These are phyloP conservation scores for Pseudococcus longispinus DNA, from an alignment of 2,888 invertebrate genomes.

Conservation along the genomic window DNA sequence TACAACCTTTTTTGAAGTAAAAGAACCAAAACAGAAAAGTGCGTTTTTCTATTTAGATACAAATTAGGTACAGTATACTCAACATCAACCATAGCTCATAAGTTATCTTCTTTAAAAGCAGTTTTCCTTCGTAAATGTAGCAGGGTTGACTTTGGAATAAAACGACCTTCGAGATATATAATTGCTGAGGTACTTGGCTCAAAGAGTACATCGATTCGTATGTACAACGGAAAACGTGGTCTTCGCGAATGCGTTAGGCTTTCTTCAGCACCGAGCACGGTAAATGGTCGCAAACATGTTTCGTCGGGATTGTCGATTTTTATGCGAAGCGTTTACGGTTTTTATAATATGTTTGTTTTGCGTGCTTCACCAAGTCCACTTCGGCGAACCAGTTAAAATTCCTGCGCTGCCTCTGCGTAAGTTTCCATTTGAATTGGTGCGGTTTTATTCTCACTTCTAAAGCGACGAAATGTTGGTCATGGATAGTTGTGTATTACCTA, in stretches of 20 bases:
- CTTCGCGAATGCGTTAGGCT: neutral
- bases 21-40: neutral
- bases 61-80: neutral
- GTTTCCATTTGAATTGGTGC: neutral
- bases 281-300: constrained; percentile 43
- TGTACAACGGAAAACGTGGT: constrained; percentile 34
- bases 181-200: constrained; percentile 7
- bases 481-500: neutral
- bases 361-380: neutral
- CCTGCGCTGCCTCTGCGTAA: constrained; percentile 21
- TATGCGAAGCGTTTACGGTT: constrained; percentile 37
- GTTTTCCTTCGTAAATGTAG: constrained; percentile 43
- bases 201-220: constrained; percentile 22
- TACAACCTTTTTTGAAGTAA: no score
- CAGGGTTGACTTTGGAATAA: constrained; percentile 26
- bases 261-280: neutral
- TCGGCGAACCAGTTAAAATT: constrained; percentile 11
- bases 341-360: neutral
- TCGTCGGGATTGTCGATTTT: constrained; percentile 14
- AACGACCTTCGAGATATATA: constrained; percentile 23
- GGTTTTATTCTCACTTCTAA: neutral
- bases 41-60: neutral
- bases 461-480: neutral
- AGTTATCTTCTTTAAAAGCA: constrained; percentile 28
- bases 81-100: neutral